Evolutionary conservation across 2,113 vertebrate genomes (phyloP).

Genomic region (Pogona vitticeps): DNA sequence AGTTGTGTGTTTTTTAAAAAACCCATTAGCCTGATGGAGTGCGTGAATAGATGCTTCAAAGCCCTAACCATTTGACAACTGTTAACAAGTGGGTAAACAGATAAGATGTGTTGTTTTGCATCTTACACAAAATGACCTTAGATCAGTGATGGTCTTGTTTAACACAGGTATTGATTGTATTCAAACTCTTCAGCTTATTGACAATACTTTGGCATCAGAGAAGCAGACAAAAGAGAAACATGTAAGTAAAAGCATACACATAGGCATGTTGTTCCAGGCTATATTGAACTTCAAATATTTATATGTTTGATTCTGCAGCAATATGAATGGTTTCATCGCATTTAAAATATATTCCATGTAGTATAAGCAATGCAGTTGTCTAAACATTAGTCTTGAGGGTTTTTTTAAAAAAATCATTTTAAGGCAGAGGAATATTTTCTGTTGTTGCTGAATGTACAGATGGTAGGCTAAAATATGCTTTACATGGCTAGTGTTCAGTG

Average conservation of each 20-base stretch:
- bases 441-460: not conserved
- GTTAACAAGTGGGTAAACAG: not conserved
- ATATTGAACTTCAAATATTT: not conserved
- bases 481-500: not conserved
- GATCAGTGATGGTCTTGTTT: not conserved
- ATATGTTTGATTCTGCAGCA: not conserved
- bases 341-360: not conserved
- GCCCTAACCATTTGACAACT: no score
- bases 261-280: not conserved
- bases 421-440: not conserved
- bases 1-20: not conserved
- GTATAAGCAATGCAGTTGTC: not conserved
- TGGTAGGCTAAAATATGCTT: not conserved
- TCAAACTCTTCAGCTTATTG: not conserved
- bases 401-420: not conserved
- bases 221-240: not conserved
- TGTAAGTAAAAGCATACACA: not conserved
- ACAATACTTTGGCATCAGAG: not conserved
- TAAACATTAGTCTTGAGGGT: not conserved
- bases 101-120: not conserved
- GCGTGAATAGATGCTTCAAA: not conserved
- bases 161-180: not conserved
- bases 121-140: not conserved
- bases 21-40: not conserved
- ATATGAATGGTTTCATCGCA: not conserved